Evolutionary conservation across 1,140 invertebrate genomes (phyloP), one percentile per base, ranked within the genome.

Genomic region (Drosophila cardini): DNA sequence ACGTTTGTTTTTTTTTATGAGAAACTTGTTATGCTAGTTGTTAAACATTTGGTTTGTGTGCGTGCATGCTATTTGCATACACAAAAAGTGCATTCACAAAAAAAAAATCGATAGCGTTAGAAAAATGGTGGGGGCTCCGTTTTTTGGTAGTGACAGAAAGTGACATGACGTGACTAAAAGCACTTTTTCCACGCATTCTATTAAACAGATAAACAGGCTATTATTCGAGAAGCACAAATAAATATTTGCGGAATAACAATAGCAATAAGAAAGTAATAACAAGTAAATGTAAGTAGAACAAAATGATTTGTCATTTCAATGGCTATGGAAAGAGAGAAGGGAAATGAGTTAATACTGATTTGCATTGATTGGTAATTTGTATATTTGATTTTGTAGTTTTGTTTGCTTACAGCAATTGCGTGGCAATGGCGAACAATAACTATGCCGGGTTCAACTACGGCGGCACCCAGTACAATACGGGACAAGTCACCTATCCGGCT

Each of bases 391-490:
- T 73, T 26, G 21, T 26, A 26, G 21, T 26, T 26, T 26, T 26
- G 21, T 26, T 26, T 26, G 21, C n/a, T 73, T 73, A 55, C 65
- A 78, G 72, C 72, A 89, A 76, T 85, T 85, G 78, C 81, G 53
- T 62, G 65, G 70, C 68, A 78, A 97, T 97, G 96, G 96, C 96
- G 92, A 95, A 96, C 93, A 97, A 97, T 94, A 97, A 97, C 95
- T 97, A 97, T 94, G 97, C 97, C 93, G 96, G 96, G 87, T 97
- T 97, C 95, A 96, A 96, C 91, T 96, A 97, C 92, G 96, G 96
- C 84, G 96, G 96, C 92, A 97, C 97, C 87, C 96, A 97, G 94
- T 97, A 97, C 93, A 96, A 96, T 95, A 70, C 86, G 55, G 82
- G 82, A n/a, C 82, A 90, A 57, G 80, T 87, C n/a, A 71, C 87